Evolutionary conservation across 2,797 vertebrate genomes (phyloP).

Genomic region (Trachops cirrhosus): DNA sequence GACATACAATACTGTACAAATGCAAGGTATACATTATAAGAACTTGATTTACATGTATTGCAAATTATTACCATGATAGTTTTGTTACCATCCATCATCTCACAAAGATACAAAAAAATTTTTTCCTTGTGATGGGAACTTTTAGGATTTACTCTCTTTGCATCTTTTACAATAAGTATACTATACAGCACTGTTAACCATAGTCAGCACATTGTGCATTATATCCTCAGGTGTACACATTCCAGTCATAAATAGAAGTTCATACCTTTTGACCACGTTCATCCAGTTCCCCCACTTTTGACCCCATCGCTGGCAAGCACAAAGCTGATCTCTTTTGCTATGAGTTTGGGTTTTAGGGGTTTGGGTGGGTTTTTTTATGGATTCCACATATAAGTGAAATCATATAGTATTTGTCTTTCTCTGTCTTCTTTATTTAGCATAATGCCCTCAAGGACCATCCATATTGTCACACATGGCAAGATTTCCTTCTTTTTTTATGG

Average conservation of each 20-base stretch:
- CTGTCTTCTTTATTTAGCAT: background rate
- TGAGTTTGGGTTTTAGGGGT: background rate
- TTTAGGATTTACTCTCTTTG: background rate
- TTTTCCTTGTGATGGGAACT: background rate
- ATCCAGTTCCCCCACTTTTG: rapidly evolving
- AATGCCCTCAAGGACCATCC: background rate
- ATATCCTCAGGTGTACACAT: background rate
- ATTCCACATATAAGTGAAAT: background rate
- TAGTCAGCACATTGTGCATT: background rate
- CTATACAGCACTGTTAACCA: background rate
- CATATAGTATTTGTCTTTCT: background rate
- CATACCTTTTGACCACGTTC: background rate
- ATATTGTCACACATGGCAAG: background rate
- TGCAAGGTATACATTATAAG: background rate
- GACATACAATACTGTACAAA: background rate
- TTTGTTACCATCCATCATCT: background rate
- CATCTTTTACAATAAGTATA: background rate
- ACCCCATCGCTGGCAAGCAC: background rate
- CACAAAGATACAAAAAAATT: background rate
- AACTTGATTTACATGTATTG: background rate
- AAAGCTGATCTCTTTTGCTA: background rate
- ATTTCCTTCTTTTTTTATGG: background rate
- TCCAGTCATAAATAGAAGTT: background rate
- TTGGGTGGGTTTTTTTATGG: background rate
- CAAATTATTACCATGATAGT: background rate